A percentile compares a stretch with the other conserved stretches of the same genome.
Evolutionary conservation across 1,140 invertebrate species (phyloP).

Genomic region (Lutraria rhynchaena): DNA sequence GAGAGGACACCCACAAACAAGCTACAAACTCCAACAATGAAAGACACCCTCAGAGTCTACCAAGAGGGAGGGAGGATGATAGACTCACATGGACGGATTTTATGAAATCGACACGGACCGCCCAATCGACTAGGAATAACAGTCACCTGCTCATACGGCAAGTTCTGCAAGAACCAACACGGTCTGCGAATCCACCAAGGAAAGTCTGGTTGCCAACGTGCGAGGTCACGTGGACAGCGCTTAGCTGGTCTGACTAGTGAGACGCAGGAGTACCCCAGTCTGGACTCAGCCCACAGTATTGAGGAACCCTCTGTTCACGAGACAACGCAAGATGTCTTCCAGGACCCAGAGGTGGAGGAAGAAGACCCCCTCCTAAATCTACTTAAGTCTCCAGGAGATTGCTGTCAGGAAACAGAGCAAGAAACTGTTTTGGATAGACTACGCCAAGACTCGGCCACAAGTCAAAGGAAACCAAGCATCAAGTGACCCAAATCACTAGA

Average conservation of each 20-base stretch:
- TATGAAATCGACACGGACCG: background rate
- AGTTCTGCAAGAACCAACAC: conserved; percentile 17
- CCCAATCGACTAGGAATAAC: background rate
- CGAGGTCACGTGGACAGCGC: background rate
- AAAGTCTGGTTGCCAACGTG: too few species aligned
- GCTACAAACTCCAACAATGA: conserved; percentile 41
- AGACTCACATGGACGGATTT: conserved; percentile 27
- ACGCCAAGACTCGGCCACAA: conserved; percentile 2
- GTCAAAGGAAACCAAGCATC: conserved; percentile 7
- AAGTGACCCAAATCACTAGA: conserved; percentile 12
- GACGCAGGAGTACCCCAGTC: too few species aligned
- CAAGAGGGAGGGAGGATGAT: conserved; percentile 23
- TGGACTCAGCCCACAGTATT: conserved; percentile 6
- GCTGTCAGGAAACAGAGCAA: conserved; percentile 5
- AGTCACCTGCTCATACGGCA: conserved; percentile 6
- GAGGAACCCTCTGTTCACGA: conserved; percentile 8
- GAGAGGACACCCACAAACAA: conserved; percentile 34
- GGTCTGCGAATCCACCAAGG: conserved; percentile 11
- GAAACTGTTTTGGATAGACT: background rate
- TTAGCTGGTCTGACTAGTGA: conserved; percentile 24
- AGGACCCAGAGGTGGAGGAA: background rate
- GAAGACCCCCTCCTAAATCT: background rate
- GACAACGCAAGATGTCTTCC: too few species aligned
- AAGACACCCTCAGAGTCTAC: conserved; percentile 22
- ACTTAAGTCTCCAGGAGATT: background rate